Conservation (phyloP, 2,888 invertebrate genomes). For the Arge pagana region DNA sequence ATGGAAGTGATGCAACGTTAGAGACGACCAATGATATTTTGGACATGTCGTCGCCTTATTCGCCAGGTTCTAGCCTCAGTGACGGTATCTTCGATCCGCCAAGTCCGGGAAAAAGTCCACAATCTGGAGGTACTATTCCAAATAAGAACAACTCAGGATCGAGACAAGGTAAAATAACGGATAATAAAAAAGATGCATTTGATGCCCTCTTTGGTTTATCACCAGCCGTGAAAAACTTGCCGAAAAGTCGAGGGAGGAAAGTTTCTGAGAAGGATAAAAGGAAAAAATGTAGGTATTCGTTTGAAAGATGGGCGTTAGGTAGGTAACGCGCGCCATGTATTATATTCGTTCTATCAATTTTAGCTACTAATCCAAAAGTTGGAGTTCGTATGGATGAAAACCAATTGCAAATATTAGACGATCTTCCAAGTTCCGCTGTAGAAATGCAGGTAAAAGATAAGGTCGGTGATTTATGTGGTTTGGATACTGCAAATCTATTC, state of each 20-base stretch:
- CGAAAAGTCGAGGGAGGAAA: constrained; percentile 50
- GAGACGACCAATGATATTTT: constrained; percentile 62
- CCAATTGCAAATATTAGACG: constrained; percentile 82
- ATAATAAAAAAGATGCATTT: constrained; percentile 63
- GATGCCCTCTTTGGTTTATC: constrained; percentile 69
- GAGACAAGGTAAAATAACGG: constrained; percentile 37
- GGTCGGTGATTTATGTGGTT: constrained; percentile 59
- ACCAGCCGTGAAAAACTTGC: constrained; percentile 49
- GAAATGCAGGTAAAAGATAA: constrained; percentile 95
- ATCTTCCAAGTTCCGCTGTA: constrained; percentile 89
- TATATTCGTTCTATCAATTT: constrained; percentile 15
- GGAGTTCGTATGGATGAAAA: constrained; percentile 79
- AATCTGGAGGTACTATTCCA: constrained; percentile 28
- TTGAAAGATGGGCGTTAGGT: not conserved
- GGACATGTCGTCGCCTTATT: constrained; percentile 84
- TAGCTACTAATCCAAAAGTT: constrained; percentile 68
- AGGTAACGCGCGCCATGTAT: not conserved
- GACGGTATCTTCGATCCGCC: constrained; percentile 87
- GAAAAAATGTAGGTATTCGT: constrained; percentile 58
- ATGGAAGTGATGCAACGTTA: constrained; percentile 53
- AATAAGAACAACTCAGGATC: constrained; percentile 37
- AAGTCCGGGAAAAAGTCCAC: constrained; percentile 50
- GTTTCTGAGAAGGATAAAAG: constrained; percentile 57
- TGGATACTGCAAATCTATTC: constrained; percentile 18
- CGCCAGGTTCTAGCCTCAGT: constrained; percentile 86